Percentiles rank a stretch among this genome's conserved stretches.
Conservation (phyloP, 2,797 vertebrate species). For the Artibeus lituratus region DNA sequence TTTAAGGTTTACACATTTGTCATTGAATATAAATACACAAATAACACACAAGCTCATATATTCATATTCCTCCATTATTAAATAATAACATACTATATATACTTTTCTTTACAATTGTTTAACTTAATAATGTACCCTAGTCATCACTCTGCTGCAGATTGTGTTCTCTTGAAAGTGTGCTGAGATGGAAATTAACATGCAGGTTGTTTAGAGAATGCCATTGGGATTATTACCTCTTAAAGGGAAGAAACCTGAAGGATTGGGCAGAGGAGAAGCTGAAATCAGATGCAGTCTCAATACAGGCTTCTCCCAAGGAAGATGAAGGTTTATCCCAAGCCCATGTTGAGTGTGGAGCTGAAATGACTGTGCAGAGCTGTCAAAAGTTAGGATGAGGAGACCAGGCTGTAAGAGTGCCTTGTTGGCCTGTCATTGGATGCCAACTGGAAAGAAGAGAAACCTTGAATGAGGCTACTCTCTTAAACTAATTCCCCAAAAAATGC, state of each 20-base stretch:
- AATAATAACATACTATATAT: not conserved
- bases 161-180: not conserved
- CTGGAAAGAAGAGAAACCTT: not conserved
- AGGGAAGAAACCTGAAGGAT: not conserved
- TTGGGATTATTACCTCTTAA: not conserved
- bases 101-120: not conserved
- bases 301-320: not conserved
- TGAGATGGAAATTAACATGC: not conserved
- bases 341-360: not conserved
- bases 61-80: not conserved
- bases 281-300: not conserved
- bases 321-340: not conserved
- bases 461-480: not conserved
- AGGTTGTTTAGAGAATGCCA: not conserved
- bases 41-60: not conserved
- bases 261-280: not conserved
- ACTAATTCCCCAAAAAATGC: not conserved
- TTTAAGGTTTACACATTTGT: not conserved
- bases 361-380: not conserved
- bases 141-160: not conserved
- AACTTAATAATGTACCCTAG: not conserved
- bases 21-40: not conserved
- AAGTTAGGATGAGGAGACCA: not conserved
- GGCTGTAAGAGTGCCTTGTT: not conserved
- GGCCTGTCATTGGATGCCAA: not conserved